Evolutionary conservation across 2,113 vertebrate species (phyloP).

Genomic region (Boulengeromyrus knoepffleri): DNA sequence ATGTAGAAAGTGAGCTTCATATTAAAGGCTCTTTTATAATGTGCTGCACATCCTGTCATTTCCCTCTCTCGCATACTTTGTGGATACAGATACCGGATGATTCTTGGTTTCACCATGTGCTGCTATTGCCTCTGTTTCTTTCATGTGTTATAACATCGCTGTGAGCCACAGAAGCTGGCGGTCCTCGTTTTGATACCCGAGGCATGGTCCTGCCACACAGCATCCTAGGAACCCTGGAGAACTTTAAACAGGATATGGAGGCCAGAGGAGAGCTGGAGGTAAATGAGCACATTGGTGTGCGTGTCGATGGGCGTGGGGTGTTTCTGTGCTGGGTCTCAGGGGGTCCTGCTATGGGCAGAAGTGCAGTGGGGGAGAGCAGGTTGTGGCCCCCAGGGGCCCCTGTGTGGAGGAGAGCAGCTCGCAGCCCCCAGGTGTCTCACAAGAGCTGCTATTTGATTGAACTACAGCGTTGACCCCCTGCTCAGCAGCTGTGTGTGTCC

Average conservation of each 20-base stretch:
- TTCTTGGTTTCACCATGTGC: neutral
- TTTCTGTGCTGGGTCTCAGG: neutral
- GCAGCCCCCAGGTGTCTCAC: neutral
- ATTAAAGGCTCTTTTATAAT: neutral
- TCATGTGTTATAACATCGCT: neutral
- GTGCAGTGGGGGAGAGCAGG: neutral
- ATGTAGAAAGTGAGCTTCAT: neutral
- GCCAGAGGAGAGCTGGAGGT: slow-evolving; percentile 68
- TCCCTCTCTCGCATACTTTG: neutral
- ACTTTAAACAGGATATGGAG: slow-evolving; percentile 70
- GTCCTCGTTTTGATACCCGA: slow-evolving; percentile 43
- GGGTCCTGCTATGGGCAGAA: neutral
- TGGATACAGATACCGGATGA: neutral
- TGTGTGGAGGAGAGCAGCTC: neutral
- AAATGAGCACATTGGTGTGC: neutral
- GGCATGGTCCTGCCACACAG: slow-evolving; percentile 75
- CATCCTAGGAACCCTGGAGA: slow-evolving; percentile 77
- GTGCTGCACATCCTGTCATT: neutral
- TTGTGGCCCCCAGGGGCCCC: neutral
- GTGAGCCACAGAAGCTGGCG: slow-evolving; percentile 45
- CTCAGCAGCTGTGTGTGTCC: neutral
- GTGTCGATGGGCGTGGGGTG: neutral
- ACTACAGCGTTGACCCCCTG: neutral
- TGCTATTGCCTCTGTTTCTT: neutral
- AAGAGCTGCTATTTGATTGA: neutral